Evolutionary conservation across 2,113 vertebrate genomes (phyloP).

Genomic region (Cyprinodon tularosa): DNA sequence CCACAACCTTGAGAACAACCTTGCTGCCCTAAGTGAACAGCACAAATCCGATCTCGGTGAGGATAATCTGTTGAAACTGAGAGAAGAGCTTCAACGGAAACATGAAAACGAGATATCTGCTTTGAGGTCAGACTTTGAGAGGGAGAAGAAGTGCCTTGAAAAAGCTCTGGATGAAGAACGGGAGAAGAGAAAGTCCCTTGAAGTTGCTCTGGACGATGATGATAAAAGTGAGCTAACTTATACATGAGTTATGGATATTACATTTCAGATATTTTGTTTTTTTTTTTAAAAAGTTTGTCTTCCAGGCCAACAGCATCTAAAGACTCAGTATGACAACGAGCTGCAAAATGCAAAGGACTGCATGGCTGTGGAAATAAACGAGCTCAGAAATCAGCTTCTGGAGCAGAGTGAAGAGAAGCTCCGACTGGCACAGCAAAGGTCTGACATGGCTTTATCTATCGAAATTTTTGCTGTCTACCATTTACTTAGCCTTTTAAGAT

Average conservation of each 20-base stretch:
- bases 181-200: slow-evolving; percentile 76
- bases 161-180: slow-evolving; percentile 78
- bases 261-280: background rate
- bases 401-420: slow-evolving; percentile 79
- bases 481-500: background rate
- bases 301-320: slow-evolving; percentile 54
- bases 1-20: slow-evolving; percentile 76
- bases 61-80: slow-evolving; percentile 68
- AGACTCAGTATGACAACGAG: slow-evolving; percentile 69
- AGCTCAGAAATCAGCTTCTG: slow-evolving; percentile 58
- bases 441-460: background rate
- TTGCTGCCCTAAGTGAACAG: slow-evolving; percentile 74
- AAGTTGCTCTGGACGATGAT: slow-evolving; percentile 70
- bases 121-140: slow-evolving; percentile 63
- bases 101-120: slow-evolving; percentile 51
- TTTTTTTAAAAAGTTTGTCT: slow-evolving; percentile 15
- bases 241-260: background rate
- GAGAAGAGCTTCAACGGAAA: slow-evolving; percentile 68
- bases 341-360: slow-evolving; percentile 64
- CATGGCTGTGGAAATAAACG: slow-evolving; percentile 75
- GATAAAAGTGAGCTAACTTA: slow-evolving; percentile 55
- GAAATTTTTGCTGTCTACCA: background rate
- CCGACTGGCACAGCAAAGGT: slow-evolving; percentile 81
- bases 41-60: slow-evolving; percentile 54
- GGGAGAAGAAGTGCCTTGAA: slow-evolving; percentile 69